Evolutionary conservation across 64 coral and sea anemone genomes (phyloP).

Genomic region (Actinia equina): DNA sequence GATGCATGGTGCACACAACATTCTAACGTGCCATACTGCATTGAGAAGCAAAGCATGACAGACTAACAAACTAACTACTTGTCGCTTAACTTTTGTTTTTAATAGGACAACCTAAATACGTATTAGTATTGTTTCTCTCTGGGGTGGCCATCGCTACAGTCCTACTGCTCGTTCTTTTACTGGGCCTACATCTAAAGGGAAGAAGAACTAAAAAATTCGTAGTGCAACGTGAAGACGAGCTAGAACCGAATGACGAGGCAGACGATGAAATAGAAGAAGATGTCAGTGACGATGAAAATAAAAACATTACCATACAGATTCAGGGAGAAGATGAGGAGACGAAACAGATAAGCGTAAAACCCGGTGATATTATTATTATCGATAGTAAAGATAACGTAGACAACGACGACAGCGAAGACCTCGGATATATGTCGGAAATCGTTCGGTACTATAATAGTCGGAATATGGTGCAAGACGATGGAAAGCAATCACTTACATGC

Average conservation of each 20-base stretch:
- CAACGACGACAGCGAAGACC: slow-evolving; percentile 63
- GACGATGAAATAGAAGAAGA: slow-evolving; percentile 17
- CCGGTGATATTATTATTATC: slow-evolving; percentile 90
- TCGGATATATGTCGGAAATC: slow-evolving; percentile 88
- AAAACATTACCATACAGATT: slow-evolving; percentile 81
- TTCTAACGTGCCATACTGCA: no score
- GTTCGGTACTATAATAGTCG: slow-evolving; percentile 87
- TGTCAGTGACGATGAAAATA: slow-evolving; percentile 47
- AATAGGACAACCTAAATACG: slow-evolving; percentile 25
- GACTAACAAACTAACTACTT: background rate
- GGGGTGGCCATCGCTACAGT: slow-evolving; percentile 43
- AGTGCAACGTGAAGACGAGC: background rate
- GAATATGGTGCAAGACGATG: slow-evolving; percentile 72
- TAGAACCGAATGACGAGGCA: background rate
- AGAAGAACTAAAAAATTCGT: slow-evolving; percentile 37
- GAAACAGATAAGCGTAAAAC: slow-evolving; percentile 79
- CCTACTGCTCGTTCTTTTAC: slow-evolving; percentile 22
- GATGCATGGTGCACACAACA: no score
- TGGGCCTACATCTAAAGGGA: slow-evolving; percentile 17
- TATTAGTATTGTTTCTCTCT: slow-evolving; percentile 49
- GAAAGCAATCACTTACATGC: slow-evolving; percentile 55
- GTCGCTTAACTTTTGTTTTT: background rate
- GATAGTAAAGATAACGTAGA: slow-evolving; percentile 68
- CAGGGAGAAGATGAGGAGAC: slow-evolving; percentile 57
- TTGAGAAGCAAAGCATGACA: no score